Evolutionary conservation across 2,113 vertebrate genomes (phyloP).

Genomic region (Elgaria multicarinata): DNA sequence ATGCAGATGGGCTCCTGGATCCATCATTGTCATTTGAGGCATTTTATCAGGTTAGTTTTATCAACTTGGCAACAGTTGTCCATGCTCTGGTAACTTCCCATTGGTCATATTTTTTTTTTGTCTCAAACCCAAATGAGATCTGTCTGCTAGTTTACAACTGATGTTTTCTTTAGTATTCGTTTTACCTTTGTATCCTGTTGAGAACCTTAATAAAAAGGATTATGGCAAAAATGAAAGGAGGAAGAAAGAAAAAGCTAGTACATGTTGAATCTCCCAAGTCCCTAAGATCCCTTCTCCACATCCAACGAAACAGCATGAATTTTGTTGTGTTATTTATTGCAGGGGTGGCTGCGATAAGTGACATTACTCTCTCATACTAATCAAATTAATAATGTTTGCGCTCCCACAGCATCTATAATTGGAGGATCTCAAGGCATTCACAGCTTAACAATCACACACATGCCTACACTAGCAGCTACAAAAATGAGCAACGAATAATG

Average conservation of each 20-base stretch:
- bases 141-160: neutral
- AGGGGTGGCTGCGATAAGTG: neutral
- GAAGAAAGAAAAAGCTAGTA: too few species aligned
- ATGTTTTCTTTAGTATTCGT: neutral
- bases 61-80: too few species aligned
- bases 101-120: neutral
- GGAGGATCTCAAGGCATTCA: conserved; percentile 39
- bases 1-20: too few species aligned
- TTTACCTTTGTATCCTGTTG: neutral
- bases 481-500: conserved; percentile 17
- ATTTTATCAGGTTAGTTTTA: too few species aligned
- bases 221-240: neutral
- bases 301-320: neutral
- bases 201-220: neutral
- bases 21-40: too few species aligned
- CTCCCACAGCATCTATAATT: conserved; percentile 22
- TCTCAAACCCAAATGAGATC: neutral
- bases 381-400: conserved; percentile 37
- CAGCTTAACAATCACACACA: conserved; percentile 46
- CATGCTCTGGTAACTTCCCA: too few species aligned
- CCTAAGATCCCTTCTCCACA: neutral
- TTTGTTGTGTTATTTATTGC: neutral
- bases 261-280: neutral
- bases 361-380: neutral
- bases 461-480: conserved; percentile 17